phyloP scores from a whole-genome alignment of 2,797 vertebrate species.

The Falco berigora region DNA sequence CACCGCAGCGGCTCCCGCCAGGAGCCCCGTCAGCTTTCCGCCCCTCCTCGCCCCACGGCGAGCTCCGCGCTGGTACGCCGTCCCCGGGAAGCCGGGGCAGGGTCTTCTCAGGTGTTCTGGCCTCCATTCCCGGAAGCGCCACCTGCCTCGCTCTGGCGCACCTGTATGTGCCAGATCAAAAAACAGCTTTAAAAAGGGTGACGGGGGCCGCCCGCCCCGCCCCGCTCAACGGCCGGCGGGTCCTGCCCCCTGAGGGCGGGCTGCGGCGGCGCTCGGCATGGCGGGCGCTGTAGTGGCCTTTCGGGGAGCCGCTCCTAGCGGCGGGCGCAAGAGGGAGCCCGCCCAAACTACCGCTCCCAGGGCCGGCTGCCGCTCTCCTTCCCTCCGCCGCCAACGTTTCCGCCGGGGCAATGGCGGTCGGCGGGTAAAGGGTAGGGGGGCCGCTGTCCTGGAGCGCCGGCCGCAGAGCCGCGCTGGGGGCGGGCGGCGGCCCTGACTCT shows the following conservation, averaged over 20 bases:
- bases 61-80: neutral
- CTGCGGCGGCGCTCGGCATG: neutral
- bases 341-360: constrained; percentile 42
- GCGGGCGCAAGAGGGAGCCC: neutral
- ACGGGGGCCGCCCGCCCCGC: fast-evolving
- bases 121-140: neutral
- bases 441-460: neutral
- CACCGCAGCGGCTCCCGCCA: fast-evolving
- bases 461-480: neutral
- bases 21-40: no score
- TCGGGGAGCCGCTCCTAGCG: neutral
- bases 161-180: fast-evolving
- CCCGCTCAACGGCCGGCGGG: fast-evolving
- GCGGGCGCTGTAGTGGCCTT: neutral
- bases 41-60: fast-evolving
- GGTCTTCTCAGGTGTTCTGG: no score
- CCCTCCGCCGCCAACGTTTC: neutral
- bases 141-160: neutral
- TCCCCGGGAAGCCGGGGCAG: no score
- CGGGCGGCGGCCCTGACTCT: neutral
- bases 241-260: neutral
- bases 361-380: no score
- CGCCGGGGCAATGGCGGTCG: neutral
- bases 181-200: fast-evolving
- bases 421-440: neutral